Percentiles rank a stretch among this genome's conserved stretches.
Conservation (phyloP, 2,797 vertebrate genomes). For the Protosalanx chinensis region DNA sequence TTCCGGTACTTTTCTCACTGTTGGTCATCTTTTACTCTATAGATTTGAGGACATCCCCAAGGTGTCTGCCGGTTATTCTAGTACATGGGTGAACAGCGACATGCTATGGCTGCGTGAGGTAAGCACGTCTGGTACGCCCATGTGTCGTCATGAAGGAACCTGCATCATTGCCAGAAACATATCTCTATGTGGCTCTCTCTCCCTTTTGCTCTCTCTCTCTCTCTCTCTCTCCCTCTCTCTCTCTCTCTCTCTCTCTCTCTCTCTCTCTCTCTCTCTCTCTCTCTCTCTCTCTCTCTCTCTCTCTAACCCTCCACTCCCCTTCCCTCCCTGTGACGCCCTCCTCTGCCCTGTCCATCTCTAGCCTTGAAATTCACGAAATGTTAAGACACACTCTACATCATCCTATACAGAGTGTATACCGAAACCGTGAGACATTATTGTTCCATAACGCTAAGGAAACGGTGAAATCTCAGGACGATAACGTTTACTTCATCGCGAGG, state of each 20-base stretch:
- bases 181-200: neutral
- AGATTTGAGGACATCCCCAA: too few relatives aligned
- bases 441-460: neutral
- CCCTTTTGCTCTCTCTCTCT: neutral
- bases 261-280: constrained; percentile 19
- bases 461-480: constrained; percentile 6
- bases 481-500: constrained; percentile 4
- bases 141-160: neutral
- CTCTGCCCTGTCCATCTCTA: neutral
- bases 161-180: neutral
- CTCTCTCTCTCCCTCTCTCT: neutral
- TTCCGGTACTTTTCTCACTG: too few relatives aligned
- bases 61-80: neutral
- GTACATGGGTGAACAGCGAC: constrained; percentile 60
- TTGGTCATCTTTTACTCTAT: too few relatives aligned
- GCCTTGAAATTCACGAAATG: neutral
- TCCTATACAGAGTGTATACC: neutral
- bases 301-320: constrained; percentile 1
- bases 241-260: neutral
- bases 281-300: neutral
- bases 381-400: neutral
- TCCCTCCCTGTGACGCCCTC: neutral
- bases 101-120: constrained; percentile 48
- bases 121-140: constrained; percentile 30
- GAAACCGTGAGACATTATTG: neutral